Evolutionary conservation across 30 jellyfish, hydroid and myxozoan species (phyloP).

Genomic region (Euphysa ruthae): DNA sequence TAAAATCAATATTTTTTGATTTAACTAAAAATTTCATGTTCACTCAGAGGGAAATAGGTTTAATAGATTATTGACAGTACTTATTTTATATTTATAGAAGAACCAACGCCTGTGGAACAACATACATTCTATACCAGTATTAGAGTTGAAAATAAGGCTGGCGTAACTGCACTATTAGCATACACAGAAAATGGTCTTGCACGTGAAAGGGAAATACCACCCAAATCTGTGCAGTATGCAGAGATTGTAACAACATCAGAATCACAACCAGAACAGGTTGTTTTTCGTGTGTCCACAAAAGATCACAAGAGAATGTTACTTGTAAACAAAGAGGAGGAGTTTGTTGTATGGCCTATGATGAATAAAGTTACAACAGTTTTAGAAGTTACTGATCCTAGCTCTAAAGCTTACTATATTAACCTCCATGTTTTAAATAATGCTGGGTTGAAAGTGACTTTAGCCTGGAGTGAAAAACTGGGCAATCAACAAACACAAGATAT

Average conservation of each 20-base stretch:
- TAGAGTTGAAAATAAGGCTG: slow-evolving; percentile 22
- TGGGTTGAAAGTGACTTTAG: slow-evolving; percentile 83
- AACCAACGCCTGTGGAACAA: neutral
- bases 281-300: slow-evolving; percentile 5
- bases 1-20: no score
- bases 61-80: no score
- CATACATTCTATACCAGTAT: slow-evolving; percentile 15
- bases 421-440: slow-evolving; percentile 71
- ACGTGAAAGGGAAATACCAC: slow-evolving; percentile 26
- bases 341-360: slow-evolving; percentile 2
- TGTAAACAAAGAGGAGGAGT: slow-evolving; percentile 6
- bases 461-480: slow-evolving; percentile 83
- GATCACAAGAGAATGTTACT: neutral
- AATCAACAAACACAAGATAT: slow-evolving; percentile 67
- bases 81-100: no score
- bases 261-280: slow-evolving; percentile 14
- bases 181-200: slow-evolving; percentile 20
- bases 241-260: slow-evolving; percentile 25
- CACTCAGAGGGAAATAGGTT: no score
- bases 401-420: slow-evolving; percentile 33
- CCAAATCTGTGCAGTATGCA: slow-evolving; percentile 27
- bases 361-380: neutral
- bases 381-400: neutral
- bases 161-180: neutral
- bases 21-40: no score